Percentiles rank a stretch among this genome's conserved stretches.
Evolutionary conservation across 1,140 invertebrate species (phyloP).

Genomic region (Pseudomyrmex pallidus): DNA sequence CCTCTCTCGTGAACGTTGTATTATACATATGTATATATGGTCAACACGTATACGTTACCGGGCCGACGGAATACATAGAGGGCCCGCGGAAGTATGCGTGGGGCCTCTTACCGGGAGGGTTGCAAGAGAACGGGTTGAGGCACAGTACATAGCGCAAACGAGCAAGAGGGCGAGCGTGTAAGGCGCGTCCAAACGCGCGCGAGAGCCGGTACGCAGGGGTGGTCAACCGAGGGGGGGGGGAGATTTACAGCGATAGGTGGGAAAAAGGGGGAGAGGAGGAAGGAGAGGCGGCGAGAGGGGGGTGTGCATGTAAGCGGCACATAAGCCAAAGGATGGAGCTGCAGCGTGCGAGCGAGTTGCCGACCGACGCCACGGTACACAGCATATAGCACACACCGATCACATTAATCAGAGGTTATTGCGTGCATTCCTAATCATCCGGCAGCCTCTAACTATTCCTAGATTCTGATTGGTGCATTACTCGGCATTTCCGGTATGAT

Average conservation of each 20-base stretch:
- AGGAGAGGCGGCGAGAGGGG: neutral
- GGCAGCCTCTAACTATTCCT: slow-evolving; percentile 84
- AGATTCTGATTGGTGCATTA: slow-evolving; percentile 86
- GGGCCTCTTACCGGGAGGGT: slow-evolving; percentile 24
- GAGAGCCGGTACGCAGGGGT: slow-evolving; percentile 29
- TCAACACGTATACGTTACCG: slow-evolving; percentile 48
- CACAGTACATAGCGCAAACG: slow-evolving; percentile 59
- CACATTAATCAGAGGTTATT: slow-evolving; percentile 86
- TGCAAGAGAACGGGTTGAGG: neutral
- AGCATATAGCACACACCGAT: slow-evolving; percentile 82
- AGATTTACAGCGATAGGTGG: slow-evolving; percentile 10
- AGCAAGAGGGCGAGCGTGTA: slow-evolving; percentile 59
- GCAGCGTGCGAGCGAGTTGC: slow-evolving; percentile 64
- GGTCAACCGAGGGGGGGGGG: slow-evolving; percentile 52
- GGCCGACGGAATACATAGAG: slow-evolving; percentile 42
- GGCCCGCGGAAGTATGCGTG: slow-evolving; percentile 45
- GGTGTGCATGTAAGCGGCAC: slow-evolving; percentile 75
- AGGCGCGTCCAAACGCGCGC: slow-evolving; percentile 68
- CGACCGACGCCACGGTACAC: slow-evolving; percentile 67
- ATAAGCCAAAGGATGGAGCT: slow-evolving; percentile 81
- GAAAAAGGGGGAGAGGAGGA: slow-evolving; percentile 42
- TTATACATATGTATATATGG: slow-evolving; percentile 66
- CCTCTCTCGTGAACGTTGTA: slow-evolving; percentile 73
- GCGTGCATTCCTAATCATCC: slow-evolving; percentile 86
- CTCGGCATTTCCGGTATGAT: slow-evolving; percentile 86